Evolutionary conservation across 1,140 invertebrate genomes (phyloP), one percentile per base, ranked within the genome.

Genomic region (Drosophila kanapiae): DNA sequence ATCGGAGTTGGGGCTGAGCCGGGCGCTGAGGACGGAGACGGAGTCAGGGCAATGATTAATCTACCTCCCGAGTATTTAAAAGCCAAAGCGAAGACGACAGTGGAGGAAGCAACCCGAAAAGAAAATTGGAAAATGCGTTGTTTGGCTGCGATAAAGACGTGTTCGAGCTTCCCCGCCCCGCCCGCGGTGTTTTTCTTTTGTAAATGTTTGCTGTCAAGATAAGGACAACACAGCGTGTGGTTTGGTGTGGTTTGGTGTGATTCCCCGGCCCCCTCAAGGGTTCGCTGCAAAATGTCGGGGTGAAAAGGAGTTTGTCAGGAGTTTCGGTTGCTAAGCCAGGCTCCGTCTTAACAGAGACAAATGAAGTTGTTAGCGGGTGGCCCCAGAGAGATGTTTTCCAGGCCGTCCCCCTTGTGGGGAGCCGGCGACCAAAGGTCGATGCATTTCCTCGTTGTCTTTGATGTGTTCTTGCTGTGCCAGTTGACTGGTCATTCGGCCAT

Each of bases 161-260:
- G 58, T 62, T 40, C n/a, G 64, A 45, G 49, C 38, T 53, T 18
- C 42, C 35, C 37, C 29, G 18, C 31, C 29, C 43, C 56, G 57
- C n/a, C 43, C 56, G 57, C n/a, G 35, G 7, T 60, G 68, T 72
- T 74, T 58, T 85, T 75, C 79, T 90, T 79, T 90, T 90, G 85
- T 90, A 90, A 90, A 90, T 90, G 85, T 90, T 90, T 85, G 85
- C 85, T 90, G 85, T 90, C 85, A 91, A 91, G 85, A 90, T 90
- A 90, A 90, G 78, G 51, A 85, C 78, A 72, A 74, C 81, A 72
- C 85, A 84, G 84, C 84, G 67, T 88, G 84, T 90, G 84, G 84
- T 81, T 83, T 81, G 47, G 67, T 88, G 84, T 90, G 84, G 84
- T 81, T 83, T 81, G 47, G 53, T 48, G 62, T 48, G 69, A 71